Evolutionary conservation across 2,797 vertebrate genomes (phyloP).

Genomic region (Periparus ater): DNA sequence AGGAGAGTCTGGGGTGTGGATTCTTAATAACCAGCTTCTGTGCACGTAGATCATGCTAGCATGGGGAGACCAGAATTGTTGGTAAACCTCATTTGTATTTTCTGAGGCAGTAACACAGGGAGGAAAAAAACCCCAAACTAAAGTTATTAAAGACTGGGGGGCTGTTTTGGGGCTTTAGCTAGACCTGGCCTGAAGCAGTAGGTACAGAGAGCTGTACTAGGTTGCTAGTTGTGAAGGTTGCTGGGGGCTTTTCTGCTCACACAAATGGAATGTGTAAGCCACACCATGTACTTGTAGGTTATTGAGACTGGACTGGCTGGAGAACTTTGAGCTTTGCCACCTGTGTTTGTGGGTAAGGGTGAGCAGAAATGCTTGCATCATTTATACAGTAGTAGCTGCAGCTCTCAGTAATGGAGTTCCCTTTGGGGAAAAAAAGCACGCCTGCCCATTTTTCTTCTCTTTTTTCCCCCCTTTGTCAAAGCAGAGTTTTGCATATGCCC

Average conservation of each 20-base stretch:
- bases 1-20: not conserved
- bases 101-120: not conserved
- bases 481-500: not conserved
- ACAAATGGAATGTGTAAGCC: not conserved
- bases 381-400: not conserved
- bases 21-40: not conserved
- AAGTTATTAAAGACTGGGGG: not conserved
- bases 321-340: not conserved
- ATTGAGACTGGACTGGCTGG: not conserved
- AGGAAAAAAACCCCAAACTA: fast-evolving
- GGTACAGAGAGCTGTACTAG: not conserved
- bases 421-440: not conserved
- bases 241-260: not conserved
- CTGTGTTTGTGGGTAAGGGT: not conserved
- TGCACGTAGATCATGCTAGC: fast-evolving
- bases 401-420: not conserved
- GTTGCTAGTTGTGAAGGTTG: not conserved
- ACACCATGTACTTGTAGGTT: not conserved
- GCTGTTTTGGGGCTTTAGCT: not conserved
- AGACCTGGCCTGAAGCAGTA: not conserved
- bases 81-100: not conserved
- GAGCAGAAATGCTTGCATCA: not conserved
- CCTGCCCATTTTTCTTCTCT: not conserved
- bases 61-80: not conserved
- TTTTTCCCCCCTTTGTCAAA: not conserved